phyloP scores from a whole-genome alignment of 2,797 vertebrate genomes.

The Acipenser oxyrinchus region DNA sequence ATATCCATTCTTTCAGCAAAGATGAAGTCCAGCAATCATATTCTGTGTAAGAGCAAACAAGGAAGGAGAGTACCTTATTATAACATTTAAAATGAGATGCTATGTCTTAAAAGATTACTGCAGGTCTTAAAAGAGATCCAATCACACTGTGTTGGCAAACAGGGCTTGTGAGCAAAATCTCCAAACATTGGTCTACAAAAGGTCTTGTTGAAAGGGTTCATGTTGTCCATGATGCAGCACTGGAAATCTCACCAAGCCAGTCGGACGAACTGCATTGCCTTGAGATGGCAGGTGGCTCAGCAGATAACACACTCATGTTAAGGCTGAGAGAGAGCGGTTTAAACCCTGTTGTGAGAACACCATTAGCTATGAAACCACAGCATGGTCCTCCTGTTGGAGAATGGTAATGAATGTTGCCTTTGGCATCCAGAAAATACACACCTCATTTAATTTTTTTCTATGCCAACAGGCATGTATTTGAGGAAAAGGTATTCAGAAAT shows the following conservation, averaged over 20 bases:
- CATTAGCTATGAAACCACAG: too few relatives aligned
- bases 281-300: constrained; percentile 21
- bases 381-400: too few relatives aligned
- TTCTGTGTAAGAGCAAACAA: not conserved
- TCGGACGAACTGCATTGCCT: too few relatives aligned
- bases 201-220: too few relatives aligned
- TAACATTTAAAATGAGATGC: constrained; percentile 12
- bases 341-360: too few relatives aligned
- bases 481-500: not conserved
- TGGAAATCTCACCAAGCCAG: too few relatives aligned
- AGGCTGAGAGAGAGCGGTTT: constrained; percentile 16
- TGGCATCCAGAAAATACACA: not conserved
- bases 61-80: constrained; percentile 9
- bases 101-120: not conserved
- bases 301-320: constrained; percentile 26
- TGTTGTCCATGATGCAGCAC: too few relatives aligned
- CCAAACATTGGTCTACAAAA: too few relatives aligned
- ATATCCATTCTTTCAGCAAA: constrained; percentile 26
- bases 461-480: not conserved
- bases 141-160: not conserved
- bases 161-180: not conserved
- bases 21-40: constrained; percentile 7
- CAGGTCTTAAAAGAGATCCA: not conserved
- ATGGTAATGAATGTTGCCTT: too few relatives aligned
- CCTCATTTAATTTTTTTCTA: not conserved